These are phyloP conservation scores for Stomatorhinus walkeri DNA, from an alignment of 2,797 vertebrate genomes.

Conservation along the genomic window DNA sequence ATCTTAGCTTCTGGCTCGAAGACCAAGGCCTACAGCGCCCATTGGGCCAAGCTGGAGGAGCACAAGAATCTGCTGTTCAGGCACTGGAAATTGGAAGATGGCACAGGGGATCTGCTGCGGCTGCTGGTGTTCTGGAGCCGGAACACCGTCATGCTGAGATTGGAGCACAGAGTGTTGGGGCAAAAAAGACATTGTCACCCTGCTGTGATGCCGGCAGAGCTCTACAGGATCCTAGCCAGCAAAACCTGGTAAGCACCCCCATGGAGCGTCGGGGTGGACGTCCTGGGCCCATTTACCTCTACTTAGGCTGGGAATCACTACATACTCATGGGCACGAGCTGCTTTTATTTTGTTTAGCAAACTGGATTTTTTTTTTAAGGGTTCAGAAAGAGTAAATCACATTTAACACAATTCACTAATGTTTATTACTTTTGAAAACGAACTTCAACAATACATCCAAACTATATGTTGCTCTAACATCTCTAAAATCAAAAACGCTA, in stretches of 20 bases:
- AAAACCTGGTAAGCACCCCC: not conserved
- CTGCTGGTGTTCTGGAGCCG: not conserved
- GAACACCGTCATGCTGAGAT: not conserved
- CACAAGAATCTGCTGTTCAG: not conserved
- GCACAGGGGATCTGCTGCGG: not conserved
- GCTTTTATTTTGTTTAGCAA: not conserved
- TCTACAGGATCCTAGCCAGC: not conserved
- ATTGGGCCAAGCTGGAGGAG: not conserved
- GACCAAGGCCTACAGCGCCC: not conserved
- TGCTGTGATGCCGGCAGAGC: not conserved
- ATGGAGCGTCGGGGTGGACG: not conserved
- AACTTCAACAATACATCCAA: not conserved
- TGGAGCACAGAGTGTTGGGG: not conserved
- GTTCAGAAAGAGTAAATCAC: not conserved
- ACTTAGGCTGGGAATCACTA: not conserved
- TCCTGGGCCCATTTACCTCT: not conserved
- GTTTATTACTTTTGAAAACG: not conserved
- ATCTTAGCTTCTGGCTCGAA: not conserved
- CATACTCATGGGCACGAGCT: not conserved
- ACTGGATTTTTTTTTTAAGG: not conserved
- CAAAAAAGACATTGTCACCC: not conserved
- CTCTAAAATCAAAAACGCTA: not conserved
- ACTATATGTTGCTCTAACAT: not conserved
- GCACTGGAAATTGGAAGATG: not conserved
- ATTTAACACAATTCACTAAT: not conserved